These are phyloP conservation scores for Coccyzus lansbergi DNA, from an alignment of 2,797 vertebrate genomes.

Conservation along the genomic window DNA sequence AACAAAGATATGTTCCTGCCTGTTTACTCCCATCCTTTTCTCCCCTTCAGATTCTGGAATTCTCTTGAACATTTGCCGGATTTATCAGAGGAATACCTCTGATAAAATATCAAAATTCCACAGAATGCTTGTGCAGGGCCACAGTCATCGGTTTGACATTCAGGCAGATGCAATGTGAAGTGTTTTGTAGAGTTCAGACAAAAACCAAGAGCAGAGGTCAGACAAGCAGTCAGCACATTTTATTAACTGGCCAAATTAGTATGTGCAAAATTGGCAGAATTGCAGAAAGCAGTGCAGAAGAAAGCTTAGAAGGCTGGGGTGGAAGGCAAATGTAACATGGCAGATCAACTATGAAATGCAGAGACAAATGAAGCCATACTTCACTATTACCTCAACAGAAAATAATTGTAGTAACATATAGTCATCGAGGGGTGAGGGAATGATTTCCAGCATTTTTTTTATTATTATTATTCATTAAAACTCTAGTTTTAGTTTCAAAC, in stretches of 20 bases:
- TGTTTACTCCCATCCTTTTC: background rate
- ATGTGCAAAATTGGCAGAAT: background rate
- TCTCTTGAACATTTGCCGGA: background rate
- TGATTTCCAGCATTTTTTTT: no score
- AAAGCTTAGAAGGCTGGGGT: background rate
- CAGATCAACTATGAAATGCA: background rate
- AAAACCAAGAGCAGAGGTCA: background rate
- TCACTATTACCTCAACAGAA: background rate
- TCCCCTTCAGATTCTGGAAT: background rate
- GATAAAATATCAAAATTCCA: background rate
- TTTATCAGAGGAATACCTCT: background rate
- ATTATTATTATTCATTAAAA: no score
- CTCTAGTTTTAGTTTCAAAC: no score
- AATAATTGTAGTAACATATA: no score
- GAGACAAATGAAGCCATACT: background rate
- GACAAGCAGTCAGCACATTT: background rate
- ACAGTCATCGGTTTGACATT: background rate
- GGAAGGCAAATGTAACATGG: background rate
- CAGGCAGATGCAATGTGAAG: background rate
- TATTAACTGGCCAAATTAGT: background rate
- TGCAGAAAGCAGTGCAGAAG: background rate
- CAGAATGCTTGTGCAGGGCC: background rate
- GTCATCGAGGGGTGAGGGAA: no score
- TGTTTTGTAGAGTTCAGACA: background rate
- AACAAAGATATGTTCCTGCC: background rate